Evolutionary conservation across 1,140 invertebrate species (phyloP).

Genomic region (Papilio helenus): DNA sequence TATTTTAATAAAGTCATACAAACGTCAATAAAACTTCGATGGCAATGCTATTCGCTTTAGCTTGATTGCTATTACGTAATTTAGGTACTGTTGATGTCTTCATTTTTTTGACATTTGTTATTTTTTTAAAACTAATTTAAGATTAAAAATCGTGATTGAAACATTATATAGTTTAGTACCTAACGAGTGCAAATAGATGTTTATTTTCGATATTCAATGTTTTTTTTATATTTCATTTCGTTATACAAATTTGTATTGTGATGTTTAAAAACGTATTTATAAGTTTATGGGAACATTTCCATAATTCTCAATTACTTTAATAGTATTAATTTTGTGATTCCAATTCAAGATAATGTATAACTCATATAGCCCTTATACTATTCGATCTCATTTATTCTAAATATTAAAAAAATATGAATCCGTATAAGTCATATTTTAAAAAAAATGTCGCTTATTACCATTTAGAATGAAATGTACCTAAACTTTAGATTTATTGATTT

Average conservation of each 20-base stretch:
- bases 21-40: conserved; percentile 50
- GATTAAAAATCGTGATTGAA: conserved; percentile 24
- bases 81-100: conserved; percentile 9
- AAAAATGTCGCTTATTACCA: conserved; percentile 53
- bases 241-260: conserved; percentile 23
- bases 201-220: conserved; percentile 27
- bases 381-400: conserved; percentile 66
- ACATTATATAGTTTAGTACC: conserved; percentile 20
- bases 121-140: conserved; percentile 27
- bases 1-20: conserved; percentile 55
- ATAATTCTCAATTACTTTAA: conserved; percentile 64
- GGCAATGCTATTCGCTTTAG: conserved; percentile 72
- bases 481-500: conserved; percentile 55
- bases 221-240: conserved; percentile 19
- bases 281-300: conserved; percentile 47
- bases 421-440: conserved; percentile 51
- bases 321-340: conserved; percentile 63
- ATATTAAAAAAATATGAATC: conserved; percentile 45
- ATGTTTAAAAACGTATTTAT: conserved; percentile 41
- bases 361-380: conserved; percentile 42
- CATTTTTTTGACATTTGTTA: conserved; percentile 27
- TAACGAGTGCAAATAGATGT: conserved; percentile 21
- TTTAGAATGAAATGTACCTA: conserved; percentile 61
- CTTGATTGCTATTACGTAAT: conserved; percentile 67
- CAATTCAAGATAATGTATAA: conserved; percentile 45